Evolutionary conservation across 2,888 invertebrate genomes (phyloP).

Genomic region (Gastrophysa polygoni): DNA sequence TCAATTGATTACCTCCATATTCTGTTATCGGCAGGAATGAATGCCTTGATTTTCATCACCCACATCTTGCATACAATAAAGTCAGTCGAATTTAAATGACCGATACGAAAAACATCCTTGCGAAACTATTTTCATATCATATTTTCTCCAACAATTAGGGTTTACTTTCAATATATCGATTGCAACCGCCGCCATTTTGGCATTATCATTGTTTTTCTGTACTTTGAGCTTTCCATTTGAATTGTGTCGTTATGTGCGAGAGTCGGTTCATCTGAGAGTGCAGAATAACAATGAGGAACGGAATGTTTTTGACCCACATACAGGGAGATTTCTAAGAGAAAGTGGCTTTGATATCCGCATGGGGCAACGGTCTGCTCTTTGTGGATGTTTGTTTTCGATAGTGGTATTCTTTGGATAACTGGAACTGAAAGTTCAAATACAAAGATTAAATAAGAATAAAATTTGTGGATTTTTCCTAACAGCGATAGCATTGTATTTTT

Average conservation of each 20-base stretch:
- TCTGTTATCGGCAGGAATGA: too few relatives aligned
- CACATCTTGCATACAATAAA: too few relatives aligned
- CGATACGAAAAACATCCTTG: too few relatives aligned
- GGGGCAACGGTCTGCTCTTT: background rate
- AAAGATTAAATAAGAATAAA: background rate
- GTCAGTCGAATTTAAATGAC: too few relatives aligned
- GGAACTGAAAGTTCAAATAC: background rate
- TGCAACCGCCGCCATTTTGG: too few relatives aligned
- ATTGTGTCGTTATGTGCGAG: too few relatives aligned
- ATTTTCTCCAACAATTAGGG: background rate
- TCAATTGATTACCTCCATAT: too few relatives aligned
- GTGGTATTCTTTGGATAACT: background rate
- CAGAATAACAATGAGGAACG: background rate
- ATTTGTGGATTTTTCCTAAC: too few relatives aligned
- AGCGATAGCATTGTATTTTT: too few relatives aligned
- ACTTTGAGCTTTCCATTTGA: conserved; percentile 1
- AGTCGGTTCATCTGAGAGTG: background rate
- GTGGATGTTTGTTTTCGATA: background rate
- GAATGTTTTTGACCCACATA: background rate
- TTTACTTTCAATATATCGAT: background rate
- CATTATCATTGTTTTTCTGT: background rate
- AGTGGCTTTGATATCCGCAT: background rate
- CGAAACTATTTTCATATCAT: too few relatives aligned
- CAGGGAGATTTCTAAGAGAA: conserved; percentile 1
- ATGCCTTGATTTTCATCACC: too few relatives aligned